A percentile compares a stretch with the other conserved stretches of the same genome.
Conservation (phyloP, 2,113 vertebrate species). For the Ginglymostoma cirratum region DNA sequence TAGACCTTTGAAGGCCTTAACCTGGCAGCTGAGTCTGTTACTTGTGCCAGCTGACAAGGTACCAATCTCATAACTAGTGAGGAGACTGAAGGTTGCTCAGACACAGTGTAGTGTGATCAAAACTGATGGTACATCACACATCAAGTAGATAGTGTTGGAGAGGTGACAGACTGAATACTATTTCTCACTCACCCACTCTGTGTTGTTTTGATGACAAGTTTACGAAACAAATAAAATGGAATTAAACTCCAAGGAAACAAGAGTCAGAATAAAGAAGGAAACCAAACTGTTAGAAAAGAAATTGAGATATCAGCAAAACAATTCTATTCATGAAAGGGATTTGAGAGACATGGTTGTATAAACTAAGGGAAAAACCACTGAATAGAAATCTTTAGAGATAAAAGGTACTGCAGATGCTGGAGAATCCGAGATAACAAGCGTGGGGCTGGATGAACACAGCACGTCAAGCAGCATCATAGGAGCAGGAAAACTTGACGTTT, state of each 20-base stretch:
- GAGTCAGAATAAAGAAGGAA: neutral
- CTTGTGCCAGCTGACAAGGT: neutral
- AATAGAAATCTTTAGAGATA: neutral
- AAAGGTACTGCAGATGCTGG: too few relatives aligned
- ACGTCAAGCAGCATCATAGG: too few relatives aligned
- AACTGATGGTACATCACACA: neutral
- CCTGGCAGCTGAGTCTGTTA: neutral
- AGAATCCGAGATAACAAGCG: too few relatives aligned
- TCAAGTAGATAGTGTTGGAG: neutral
- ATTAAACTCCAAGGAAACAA: neutral
- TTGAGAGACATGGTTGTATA: neutral
- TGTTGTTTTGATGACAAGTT: neutral
- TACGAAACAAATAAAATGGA: conserved; percentile 7
- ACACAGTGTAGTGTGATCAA: neutral
- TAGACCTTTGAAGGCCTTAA: neutral
- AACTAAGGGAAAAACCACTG: neutral
- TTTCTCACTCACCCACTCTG: neutral
- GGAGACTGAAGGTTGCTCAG: neutral
- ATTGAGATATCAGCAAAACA: neutral
- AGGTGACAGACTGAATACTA: neutral
- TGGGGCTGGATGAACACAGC: too few relatives aligned
- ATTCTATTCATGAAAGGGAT: neutral
- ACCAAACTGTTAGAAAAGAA: neutral
- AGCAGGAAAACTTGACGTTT: too few relatives aligned
- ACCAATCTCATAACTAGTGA: neutral